Base-by-base conservation (phyloP, 2,113 vertebrate species). In the Alaudala cheleensis region DNA sequence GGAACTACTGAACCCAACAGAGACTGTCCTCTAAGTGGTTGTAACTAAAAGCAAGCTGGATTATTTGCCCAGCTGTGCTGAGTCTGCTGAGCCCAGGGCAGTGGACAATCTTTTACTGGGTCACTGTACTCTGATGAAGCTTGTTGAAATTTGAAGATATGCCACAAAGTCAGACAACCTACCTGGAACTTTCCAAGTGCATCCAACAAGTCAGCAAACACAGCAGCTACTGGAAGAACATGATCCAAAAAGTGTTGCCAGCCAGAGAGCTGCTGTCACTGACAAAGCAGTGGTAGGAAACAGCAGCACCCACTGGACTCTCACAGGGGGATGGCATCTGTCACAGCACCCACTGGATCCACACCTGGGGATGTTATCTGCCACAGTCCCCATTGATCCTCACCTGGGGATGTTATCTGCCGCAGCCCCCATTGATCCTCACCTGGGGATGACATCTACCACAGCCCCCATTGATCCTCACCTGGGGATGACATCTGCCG, bases 261-360 rank as follows among this genome's bases (percentile, higher is more conserved):
- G 53, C 29, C 5, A 1, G 10, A 53, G 33, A 58, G 16, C n/a
- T 14, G 10, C 14, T 14, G 9, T 11, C 34, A 49, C 2, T 3
- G 13, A 28, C 15, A 22, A 5, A 33, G 61, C 22, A 86, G 12
- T 1, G 13, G 5, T 2, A 23, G 61, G 70, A 60, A 74, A 81
- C 9, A 61, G 45, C 51, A 69, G 45, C 74, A 66, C 34, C 31
- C 44, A 28, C 74, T 9, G 3, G 6, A 18, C 0, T 10, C 54
- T 74, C 28, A 33, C 66, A 62, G 1, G 1, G 5, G 19, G 54
- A 1, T 23, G 44, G 22, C 49, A 39, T 5, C 26, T 9, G 7
- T 4, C 4, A 0, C 22, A 54, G 21, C 10, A 60, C 20, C 6
- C 29, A 13, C 26, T 7, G 29, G 14, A 56, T 0, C 18, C 69